Base-by-base conservation (phyloP, 2,888 invertebrate species). In the Thera obeliscata region DNA sequence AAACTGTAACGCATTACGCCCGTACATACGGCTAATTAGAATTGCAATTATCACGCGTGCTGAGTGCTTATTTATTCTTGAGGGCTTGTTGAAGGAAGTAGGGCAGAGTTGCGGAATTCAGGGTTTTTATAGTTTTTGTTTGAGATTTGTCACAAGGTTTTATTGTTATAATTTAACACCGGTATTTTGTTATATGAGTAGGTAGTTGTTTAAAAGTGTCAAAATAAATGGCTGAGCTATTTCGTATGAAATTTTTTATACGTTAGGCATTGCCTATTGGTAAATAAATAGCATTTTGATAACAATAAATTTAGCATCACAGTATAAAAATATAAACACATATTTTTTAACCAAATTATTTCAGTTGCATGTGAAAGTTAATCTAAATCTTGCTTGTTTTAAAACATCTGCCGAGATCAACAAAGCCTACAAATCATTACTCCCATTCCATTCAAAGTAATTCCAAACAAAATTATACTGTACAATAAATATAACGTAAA, bases 1-100 rank as follows among this genome's bases (percentile, higher is more conserved):
- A 89, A 93, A 91, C 92, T 88, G 89, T 87, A 87, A 90, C 91
- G 89, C 91, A 88, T 91, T 90, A 90, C 79, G 81, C 79, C 78
- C 77, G 41, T 83, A 81, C 81, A 68, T 78, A 71, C 76, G 79
- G 78, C 81, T 92, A 91, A 91, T 92, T 91, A 91, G 90, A 87
- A 89, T 89, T 88, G 87, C 87, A 89, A 89, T 90, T 86, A 87
- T 81, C 77, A 80, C 75, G 57, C 41, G 33, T 46, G 59, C 60
- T 63, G 52, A 63, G 60, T 59, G 54, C 58, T 68, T 68, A 61
- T 61, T 68, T 64, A 64, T 67, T 62, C 58, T 48, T 43, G 56
- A 22, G 35, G 55, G 22, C 50, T 49, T 49, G 56, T 56, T 22
- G 49, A 46, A 46, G 61, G 43, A 41, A 12, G 54, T 33, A 8